Conservation (phyloP, 2,113 vertebrate species). For the Melanerpes aurifrons region DNA sequence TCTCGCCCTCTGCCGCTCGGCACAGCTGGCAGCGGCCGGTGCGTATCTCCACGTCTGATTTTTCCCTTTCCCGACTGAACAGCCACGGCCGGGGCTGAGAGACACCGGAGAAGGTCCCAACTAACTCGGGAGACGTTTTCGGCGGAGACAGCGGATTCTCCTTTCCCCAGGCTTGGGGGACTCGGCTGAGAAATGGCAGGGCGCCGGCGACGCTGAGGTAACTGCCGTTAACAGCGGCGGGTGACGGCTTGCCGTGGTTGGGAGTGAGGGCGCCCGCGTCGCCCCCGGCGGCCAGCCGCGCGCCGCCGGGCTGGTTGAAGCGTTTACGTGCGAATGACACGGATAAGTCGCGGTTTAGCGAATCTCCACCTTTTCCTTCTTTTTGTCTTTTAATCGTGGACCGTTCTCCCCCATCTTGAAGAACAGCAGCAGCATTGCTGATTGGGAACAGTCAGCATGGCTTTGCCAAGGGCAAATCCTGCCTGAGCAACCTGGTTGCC, state of each 20-base stretch:
- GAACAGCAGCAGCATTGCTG: not conserved
- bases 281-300: not conserved
- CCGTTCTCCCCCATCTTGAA: not conserved
- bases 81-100: not conserved
- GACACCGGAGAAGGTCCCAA: not conserved
- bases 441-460: not conserved
- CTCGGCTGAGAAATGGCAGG: not conserved
- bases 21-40: not conserved
- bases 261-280: not conserved
- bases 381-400: not conserved
- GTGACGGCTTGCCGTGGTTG: not conserved
- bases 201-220: not conserved
- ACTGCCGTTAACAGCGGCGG: not conserved
- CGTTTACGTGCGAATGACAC: not conserved
- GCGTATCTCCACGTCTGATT: not conserved
- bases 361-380: not conserved
- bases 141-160: not conserved
- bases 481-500: too few relatives aligned
- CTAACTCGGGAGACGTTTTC: not conserved
- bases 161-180: not conserved
- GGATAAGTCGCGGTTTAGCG: not conserved
- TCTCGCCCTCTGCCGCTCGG: constrained; percentile 34
- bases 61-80: not conserved
- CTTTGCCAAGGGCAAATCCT: too few relatives aligned
- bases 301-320: not conserved